Percentiles rank a stretch among this genome's conserved stretches.
Evolutionary conservation across 2,113 vertebrate species (phyloP).

Genomic region (Hippocampus mohnikei): DNA sequence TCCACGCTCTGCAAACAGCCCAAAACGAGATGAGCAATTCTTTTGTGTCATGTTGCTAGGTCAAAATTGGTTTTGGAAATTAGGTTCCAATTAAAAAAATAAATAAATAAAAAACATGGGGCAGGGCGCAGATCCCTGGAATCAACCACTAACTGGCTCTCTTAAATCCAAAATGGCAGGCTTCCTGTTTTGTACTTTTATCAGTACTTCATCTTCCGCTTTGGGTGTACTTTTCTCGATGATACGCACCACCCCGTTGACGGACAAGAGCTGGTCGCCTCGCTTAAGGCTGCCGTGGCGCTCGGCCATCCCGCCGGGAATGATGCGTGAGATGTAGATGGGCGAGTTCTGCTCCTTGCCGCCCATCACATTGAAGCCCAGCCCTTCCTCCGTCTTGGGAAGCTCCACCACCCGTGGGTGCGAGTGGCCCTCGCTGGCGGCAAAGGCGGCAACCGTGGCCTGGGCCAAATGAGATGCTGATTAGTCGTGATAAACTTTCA

Average conservation of each 20-base stretch:
- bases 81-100: no score
- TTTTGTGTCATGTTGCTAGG: no score
- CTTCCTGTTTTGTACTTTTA: not conserved
- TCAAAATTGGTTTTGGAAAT: no score
- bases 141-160: no score
- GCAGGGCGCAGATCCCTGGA: no score
- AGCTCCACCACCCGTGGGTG: conserved; percentile 95
- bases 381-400: conserved; percentile 97
- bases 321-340: conserved; percentile 98
- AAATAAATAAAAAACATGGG: no score
- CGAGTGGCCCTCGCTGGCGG: conserved; percentile 97
- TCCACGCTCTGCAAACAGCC: conserved; percentile 84
- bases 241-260: conserved; percentile 92
- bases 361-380: conserved; percentile 99
- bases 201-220: no score
- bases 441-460: conserved; percentile 98
- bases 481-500: no score
- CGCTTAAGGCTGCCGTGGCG: conserved; percentile 94
- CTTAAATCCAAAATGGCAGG: not conserved
- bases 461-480: conserved; percentile 58
- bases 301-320: conserved; percentile 96
- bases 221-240: not conserved
- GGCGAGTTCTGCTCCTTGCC: conserved; percentile 99
- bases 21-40: not conserved
- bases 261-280: conserved; percentile 97